A percentile compares a stretch with the other conserved stretches of the same genome.
Evolutionary conservation across 2,888 invertebrate species (phyloP).

Genomic region (Caenorhabditis sinica): DNA sequence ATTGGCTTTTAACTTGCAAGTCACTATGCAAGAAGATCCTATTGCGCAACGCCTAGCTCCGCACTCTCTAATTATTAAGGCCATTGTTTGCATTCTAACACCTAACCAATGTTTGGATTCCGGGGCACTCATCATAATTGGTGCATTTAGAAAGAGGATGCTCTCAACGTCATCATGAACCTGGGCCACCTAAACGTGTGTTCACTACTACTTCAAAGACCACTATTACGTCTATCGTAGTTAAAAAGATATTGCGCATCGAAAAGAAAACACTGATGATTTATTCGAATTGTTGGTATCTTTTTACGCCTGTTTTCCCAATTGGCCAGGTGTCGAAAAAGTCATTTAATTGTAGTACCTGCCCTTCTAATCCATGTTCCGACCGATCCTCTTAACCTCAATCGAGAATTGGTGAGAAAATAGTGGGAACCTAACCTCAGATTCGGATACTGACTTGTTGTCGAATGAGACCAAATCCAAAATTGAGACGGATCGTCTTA

Average conservation of each 20-base stretch:
- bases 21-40: conserved; percentile 47
- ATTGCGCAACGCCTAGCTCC: conserved; percentile 53
- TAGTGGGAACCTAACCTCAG: neutral
- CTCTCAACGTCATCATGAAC: neutral
- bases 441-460: conserved; percentile 20
- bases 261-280: neutral
- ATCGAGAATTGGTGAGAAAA: conserved; percentile 59
- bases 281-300: conserved; percentile 40
- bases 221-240: neutral
- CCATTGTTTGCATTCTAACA: conserved; percentile 62
- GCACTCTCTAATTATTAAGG: conserved; percentile 56
- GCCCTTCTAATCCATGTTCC: conserved; percentile 45
- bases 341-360: conserved; percentile 33
- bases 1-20: conserved; percentile 38
- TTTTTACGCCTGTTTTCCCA: conserved; percentile 15
- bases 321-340: conserved; percentile 43
- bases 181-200: conserved; percentile 18
- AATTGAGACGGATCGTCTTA: conserved; percentile 50
- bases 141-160: conserved; percentile 47
- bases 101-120: conserved; percentile 62
- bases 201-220: neutral
- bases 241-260: neutral
- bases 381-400: conserved; percentile 64
- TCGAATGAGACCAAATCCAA: neutral
- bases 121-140: conserved; percentile 60